Percentiles rank a stretch among this genome's conserved stretches.
Evolutionary conservation across 2,797 vertebrate species (phyloP).

Genomic region (Coreius guichenoti): DNA sequence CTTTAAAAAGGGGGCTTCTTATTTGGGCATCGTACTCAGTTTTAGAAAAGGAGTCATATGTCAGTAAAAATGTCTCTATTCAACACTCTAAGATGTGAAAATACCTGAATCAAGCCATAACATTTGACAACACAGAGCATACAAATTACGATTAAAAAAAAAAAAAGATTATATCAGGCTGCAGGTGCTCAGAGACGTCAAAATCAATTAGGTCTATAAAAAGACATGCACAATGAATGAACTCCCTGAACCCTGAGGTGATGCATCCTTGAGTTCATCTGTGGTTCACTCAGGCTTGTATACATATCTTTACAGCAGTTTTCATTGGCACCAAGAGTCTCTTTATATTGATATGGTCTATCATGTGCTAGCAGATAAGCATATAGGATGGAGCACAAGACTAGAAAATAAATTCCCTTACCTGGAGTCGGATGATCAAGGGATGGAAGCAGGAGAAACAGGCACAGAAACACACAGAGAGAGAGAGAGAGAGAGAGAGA

Average conservation of each 20-base stretch:
- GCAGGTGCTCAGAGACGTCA: slow-evolving; percentile 65
- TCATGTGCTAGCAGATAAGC: not conserved
- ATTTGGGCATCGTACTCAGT: not conserved
- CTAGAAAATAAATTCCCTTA: slow-evolving; percentile 63
- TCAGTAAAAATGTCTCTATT: not conserved
- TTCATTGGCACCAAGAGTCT: not conserved
- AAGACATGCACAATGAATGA: slow-evolving; percentile 46
- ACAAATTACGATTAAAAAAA: slow-evolving; percentile 43
- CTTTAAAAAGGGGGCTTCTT: not conserved
- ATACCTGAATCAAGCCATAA: slow-evolving; percentile 57
- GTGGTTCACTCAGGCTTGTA: slow-evolving; percentile 2
- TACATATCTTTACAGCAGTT: not conserved
- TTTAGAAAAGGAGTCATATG: not conserved
- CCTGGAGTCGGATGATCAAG: slow-evolving; percentile 63
- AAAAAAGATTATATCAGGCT: slow-evolving; percentile 64
- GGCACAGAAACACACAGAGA: slow-evolving; percentile 58
- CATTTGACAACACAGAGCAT: slow-evolving; percentile 38
- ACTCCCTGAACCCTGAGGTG: slow-evolving; percentile 5
- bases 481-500: slow-evolving; percentile 50
- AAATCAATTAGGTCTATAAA: slow-evolving; percentile 69
- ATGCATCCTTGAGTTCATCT: slow-evolving; percentile 17
- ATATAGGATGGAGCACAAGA: slow-evolving; percentile 6
- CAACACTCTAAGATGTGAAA: slow-evolving; percentile 56
- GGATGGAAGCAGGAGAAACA: slow-evolving; percentile 48
- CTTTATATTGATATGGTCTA: not conserved